phyloP scores from a whole-genome alignment of 2,888 invertebrate genomes.

The Epinotia demarniana region DNA sequence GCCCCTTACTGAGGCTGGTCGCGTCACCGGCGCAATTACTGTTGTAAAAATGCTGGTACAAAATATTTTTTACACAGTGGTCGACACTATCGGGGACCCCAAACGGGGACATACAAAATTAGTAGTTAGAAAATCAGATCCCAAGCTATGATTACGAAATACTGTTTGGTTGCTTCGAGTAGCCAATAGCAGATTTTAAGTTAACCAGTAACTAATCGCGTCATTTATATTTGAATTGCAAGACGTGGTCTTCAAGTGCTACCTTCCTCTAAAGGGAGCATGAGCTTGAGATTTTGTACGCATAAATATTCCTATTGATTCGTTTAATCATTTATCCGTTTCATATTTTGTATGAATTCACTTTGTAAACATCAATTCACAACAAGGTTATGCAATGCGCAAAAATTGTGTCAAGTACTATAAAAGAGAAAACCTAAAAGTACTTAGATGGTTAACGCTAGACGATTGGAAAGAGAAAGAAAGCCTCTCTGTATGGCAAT shows the following conservation, averaged over 20 bases:
- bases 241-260: too few species aligned
- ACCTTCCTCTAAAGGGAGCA: too few species aligned
- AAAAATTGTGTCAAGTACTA: not conserved
- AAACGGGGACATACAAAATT: not conserved
- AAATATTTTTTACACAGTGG: not conserved
- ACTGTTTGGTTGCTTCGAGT: too few species aligned
- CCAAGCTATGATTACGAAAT: not conserved
- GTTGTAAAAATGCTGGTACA: not conserved
- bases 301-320: too few species aligned
- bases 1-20: not conserved
- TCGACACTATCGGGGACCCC: not conserved
- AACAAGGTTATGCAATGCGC: not conserved
- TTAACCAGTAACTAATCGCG: not conserved
- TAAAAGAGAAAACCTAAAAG: not conserved
- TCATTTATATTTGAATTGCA: not conserved
- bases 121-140: not conserved
- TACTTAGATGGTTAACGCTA: not conserved
- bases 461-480: not conserved
- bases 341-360: not conserved
- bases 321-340: not conserved
- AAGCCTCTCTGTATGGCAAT: not conserved
- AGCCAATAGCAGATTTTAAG: too few species aligned
- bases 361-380: not conserved
- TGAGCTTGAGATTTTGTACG: too few species aligned
- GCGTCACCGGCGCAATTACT: not conserved